Conservation (phyloP, 2,797 vertebrate genomes). For the Mormyrus proboscirostris region DNA sequence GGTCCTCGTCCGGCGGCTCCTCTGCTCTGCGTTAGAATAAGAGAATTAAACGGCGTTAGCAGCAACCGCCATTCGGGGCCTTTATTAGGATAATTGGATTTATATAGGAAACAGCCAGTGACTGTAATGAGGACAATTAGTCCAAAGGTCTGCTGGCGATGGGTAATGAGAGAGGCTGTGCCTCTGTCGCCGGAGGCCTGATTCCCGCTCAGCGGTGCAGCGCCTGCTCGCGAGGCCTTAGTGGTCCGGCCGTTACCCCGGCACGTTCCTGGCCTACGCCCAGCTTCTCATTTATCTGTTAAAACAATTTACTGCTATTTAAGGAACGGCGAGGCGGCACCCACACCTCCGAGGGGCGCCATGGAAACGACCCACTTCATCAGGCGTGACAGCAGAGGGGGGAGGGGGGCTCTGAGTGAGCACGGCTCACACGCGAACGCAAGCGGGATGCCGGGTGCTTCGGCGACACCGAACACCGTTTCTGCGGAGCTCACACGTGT, state of each 20-base stretch:
- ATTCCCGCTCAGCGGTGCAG: conserved; percentile 48
- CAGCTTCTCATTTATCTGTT: conserved; percentile 52
- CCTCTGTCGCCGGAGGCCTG: conserved; percentile 62
- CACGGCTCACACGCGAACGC: background rate
- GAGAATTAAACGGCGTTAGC: conserved; percentile 44
- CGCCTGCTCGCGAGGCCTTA: conserved; percentile 50
- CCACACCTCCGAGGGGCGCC: conserved; percentile 42
- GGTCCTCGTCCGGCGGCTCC: background rate
- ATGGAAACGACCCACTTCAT: conserved; percentile 57
- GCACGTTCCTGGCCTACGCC: conserved; percentile 37
- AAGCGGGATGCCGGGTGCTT: background rate
- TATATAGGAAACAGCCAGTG: conserved; percentile 57
- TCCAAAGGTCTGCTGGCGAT: conserved; percentile 69
- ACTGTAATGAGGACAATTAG: conserved; percentile 61
- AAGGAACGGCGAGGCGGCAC: conserved; percentile 39
- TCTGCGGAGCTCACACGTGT: background rate
- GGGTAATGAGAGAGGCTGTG: conserved; percentile 67
- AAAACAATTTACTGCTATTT: conserved; percentile 50
- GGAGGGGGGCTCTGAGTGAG: background rate
- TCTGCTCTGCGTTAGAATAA: conserved; percentile 19
- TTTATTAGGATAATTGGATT: conserved; percentile 60
- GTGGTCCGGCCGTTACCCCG: conserved; percentile 31
- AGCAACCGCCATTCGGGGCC: conserved; percentile 41
- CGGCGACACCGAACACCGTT: background rate
- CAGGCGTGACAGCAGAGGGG: background rate